Evolutionary conservation across 2,113 vertebrate genomes (phyloP), one percentile per base, ranked within the genome.

Genomic region (Vidua chalybeata): DNA sequence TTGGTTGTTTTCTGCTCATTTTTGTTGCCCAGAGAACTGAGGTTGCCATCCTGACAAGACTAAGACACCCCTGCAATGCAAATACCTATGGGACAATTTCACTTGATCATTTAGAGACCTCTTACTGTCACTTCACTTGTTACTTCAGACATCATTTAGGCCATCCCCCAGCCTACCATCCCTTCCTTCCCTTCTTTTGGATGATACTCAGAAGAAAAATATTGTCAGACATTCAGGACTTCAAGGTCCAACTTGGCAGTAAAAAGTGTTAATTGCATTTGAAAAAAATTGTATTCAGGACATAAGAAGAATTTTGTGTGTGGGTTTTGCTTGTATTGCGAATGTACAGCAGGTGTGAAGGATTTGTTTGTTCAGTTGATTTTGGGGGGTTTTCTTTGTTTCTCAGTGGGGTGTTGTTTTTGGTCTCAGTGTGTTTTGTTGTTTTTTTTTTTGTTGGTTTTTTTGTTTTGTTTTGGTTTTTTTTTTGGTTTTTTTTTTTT

Each of bases 251-350:
- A 17, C 43, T 56, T 61, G n/a, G 45, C 37, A 83, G 23, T n/a
- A 73, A 28, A 31, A 92, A 67, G 17, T 78, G 35, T 62, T 62
- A 48, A 84, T 58, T 52, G 55, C 22, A 33, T 69, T 73, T 55
- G 51, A 15, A 46, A 72, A 45, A 56, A 35, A 24, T 66, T 66
- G 30, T 31, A 12, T 73, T 88, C 30, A 30, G 56, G 94, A 96
- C 79, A 77, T 84, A 95, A 95, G 66, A 75, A 55, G 9, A 84
- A 84, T 75, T 63, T 22, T n/a, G 8, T 45, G 19, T 33, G 45
- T 9, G 52, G 4, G 30, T 61, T 90, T 96, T 79, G 26, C 55
- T 94, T 97, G 92, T 89, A 74, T 96, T 95, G 61, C 23, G 82
- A 84, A 96, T 22, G 18, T 96, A 16, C 2, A 27, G 66, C 54